phyloP scores from a whole-genome alignment of 2,797 vertebrate species.

The Linurgus olivaceus region DNA sequence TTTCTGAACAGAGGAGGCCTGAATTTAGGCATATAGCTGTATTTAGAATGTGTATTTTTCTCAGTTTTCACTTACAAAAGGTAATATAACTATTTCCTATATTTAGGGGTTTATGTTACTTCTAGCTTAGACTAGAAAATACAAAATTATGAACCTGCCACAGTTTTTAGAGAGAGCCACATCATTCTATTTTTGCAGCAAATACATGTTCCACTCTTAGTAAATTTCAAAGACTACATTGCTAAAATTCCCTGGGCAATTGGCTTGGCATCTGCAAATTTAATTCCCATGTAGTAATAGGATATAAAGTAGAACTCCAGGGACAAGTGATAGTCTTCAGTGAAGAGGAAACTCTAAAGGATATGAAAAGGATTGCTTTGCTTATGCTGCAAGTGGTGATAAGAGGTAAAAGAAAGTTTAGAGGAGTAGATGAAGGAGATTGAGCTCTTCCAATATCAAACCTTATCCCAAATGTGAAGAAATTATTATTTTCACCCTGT shows the following conservation, averaged over 20 bases:
- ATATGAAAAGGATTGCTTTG: background rate
- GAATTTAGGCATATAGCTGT: background rate
- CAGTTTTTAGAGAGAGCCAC: background rate
- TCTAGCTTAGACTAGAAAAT: background rate
- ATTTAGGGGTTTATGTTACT: background rate
- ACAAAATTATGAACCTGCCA: background rate
- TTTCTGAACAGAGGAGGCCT: background rate
- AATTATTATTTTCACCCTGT: background rate
- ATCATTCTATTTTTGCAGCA: background rate
- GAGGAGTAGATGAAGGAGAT: background rate
- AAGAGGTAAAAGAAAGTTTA: background rate
- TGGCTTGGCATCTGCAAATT: conserved; percentile 8
- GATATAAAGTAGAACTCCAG: conserved; percentile 39
- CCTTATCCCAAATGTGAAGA: background rate
- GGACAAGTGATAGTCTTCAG: background rate
- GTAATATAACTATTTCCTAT: background rate
- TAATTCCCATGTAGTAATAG: background rate
- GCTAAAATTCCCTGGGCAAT: background rate
- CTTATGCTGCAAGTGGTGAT: background rate
- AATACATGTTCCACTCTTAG: background rate
- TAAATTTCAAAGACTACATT: background rate
- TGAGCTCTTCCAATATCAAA: background rate
- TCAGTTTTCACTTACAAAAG: background rate
- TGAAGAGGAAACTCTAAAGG: background rate
- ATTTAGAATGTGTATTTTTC: background rate